These are phyloP conservation scores for Anoplius nigerrimus DNA, from an alignment of 2,888 invertebrate genomes.

Conservation along the genomic window DNA sequence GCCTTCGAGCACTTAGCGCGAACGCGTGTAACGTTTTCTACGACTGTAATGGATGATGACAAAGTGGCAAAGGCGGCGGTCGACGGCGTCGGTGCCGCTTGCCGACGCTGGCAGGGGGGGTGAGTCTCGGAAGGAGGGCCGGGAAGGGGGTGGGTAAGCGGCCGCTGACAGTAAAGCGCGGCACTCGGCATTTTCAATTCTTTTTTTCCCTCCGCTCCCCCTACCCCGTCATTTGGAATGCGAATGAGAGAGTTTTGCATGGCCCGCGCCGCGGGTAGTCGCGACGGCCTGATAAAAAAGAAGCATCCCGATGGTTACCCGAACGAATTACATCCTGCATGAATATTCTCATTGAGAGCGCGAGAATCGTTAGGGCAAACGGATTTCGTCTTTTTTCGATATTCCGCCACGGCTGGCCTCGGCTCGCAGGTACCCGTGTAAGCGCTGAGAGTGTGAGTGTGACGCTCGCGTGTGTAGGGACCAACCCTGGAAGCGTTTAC, in stretches of 20 bases:
- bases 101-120: not conserved
- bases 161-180: not conserved
- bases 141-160: not conserved
- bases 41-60: too few species aligned
- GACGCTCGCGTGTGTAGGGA: conserved; percentile 1
- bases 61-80: not conserved
- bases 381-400: conserved; percentile 15
- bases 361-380: conserved; percentile 20
- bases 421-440: not conserved
- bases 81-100: not conserved
- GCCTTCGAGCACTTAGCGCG: too few species aligned
- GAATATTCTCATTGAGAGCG: not conserved
- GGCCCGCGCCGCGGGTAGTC: not conserved
- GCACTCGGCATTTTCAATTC: not conserved
- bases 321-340: too few species aligned
- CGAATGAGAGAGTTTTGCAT: conserved; percentile 3
- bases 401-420: too few species aligned
- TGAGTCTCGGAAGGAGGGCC: not conserved
- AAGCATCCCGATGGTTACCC: too few species aligned
- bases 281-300: not conserved
- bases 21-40: too few species aligned
- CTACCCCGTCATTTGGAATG: not conserved
- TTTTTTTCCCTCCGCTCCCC: not conserved
- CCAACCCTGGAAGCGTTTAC: conserved; percentile 14
- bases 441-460: conserved; percentile 1